Conservation (phyloP, 2,888 invertebrate genomes). For the Philaethria dido region DNA sequence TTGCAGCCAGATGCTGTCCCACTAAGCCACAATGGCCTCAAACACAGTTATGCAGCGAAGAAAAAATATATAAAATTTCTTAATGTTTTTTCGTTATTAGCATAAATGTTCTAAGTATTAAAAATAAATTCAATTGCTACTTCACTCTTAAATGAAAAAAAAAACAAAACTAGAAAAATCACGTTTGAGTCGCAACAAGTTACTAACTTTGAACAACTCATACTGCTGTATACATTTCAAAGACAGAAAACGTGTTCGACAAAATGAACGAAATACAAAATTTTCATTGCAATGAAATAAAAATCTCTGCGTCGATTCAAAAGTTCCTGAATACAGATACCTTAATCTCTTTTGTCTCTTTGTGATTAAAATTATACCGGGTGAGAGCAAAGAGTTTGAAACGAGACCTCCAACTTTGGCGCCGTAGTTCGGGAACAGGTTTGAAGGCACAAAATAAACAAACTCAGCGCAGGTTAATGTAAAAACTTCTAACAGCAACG, state of each 20-base stretch:
- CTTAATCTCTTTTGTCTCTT: slow-evolving; percentile 73
- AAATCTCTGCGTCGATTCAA: slow-evolving; percentile 65
- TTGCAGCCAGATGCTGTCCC: no score
- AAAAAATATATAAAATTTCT: not conserved
- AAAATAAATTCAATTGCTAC: slow-evolving; percentile 40
- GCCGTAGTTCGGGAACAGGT: slow-evolving; percentile 65
- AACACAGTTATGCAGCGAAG: no score
- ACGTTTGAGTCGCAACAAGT: slow-evolving; percentile 5
- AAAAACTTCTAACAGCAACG: slow-evolving; percentile 71
- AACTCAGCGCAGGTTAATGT: slow-evolving; percentile 69
- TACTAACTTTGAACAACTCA: slow-evolving; percentile 26
- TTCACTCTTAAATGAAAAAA: slow-evolving; percentile 6
- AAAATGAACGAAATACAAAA: slow-evolving; percentile 34
- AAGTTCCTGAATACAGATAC: slow-evolving; percentile 60
- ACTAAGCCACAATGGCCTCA: no score
- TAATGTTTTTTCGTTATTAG: not conserved
- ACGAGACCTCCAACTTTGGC: slow-evolving; percentile 74
- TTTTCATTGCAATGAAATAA: slow-evolving; percentile 48
- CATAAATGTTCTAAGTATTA: not conserved
- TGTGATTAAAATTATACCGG: slow-evolving; percentile 73
- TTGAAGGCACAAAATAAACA: slow-evolving; percentile 74
- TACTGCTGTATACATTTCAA: slow-evolving; percentile 18
- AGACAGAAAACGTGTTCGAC: slow-evolving; percentile 18
- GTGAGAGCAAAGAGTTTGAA: slow-evolving; percentile 67
- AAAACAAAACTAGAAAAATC: slow-evolving; percentile 7